phyloP scores from a whole-genome alignment of 2,113 vertebrate species.

The Cromileptes altivelis region DNA sequence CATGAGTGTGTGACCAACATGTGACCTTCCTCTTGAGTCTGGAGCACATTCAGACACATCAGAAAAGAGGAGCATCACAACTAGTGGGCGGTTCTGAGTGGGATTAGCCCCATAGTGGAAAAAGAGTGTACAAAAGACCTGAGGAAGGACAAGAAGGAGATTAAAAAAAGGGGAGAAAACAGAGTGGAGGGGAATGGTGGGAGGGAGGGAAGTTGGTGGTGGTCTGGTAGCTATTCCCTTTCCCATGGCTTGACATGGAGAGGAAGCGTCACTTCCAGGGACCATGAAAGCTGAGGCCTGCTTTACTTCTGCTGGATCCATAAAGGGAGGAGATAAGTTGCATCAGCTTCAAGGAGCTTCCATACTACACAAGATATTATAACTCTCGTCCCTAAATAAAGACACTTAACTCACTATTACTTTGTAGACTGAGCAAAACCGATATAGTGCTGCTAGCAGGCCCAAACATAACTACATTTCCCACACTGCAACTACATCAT shows the following conservation, averaged over 20 bases:
- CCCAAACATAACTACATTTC: neutral
- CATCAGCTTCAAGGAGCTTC: neutral
- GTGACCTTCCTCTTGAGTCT: constrained; percentile 79
- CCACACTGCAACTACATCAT: neutral
- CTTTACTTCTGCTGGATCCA: constrained; percentile 2
- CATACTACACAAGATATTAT: neutral
- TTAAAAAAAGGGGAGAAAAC: constrained; percentile 6
- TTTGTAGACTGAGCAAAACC: neutral
- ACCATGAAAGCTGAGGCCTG: constrained; percentile 30
- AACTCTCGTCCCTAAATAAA: neutral
- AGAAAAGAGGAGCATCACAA: constrained; percentile 62
- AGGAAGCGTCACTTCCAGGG: constrained; percentile 76
- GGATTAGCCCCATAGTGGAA: constrained; percentile 73
- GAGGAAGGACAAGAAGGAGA: constrained; percentile 58
- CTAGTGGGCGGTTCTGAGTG: constrained; percentile 64
- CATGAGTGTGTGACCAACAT: constrained; percentile 76
- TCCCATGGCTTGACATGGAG: constrained; percentile 49
- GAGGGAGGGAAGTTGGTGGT: constrained; percentile 29
- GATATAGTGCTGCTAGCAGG: neutral
- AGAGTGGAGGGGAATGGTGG: constrained; percentile 10
- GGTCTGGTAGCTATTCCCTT: constrained; percentile 46
- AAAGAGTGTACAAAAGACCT: constrained; percentile 73
- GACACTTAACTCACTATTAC: neutral
- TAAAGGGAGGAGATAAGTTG: neutral
- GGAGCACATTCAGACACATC: constrained; percentile 63